Base-by-base conservation (phyloP, 2,888 invertebrate genomes). In the Drosophila monieri region DNA sequence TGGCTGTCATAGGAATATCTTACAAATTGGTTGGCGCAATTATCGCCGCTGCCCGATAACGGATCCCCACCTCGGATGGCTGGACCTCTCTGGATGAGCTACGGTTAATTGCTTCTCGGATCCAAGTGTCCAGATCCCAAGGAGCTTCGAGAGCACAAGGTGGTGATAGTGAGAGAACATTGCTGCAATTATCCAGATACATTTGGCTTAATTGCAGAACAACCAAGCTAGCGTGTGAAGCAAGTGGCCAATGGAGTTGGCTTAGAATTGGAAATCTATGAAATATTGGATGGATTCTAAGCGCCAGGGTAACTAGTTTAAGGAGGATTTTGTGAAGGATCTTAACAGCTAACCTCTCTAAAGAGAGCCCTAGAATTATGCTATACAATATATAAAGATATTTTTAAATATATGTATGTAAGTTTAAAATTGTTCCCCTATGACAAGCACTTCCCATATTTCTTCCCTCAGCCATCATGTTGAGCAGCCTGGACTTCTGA, bases 11-110 rank as follows among this genome's bases (percentile, higher is more conserved):
- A 73, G 68, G 74, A 55, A 70, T 74, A 51, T 52, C 65, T 84
- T 64, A 81, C 87, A 81, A 81, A 81, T 81, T 86, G 80, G 71
- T 67, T 66, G 41, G 32, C 53, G 87, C 80, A 81, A 81, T 81
- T 86, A 81, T 77, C 85, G 78, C 85, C 71, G 23, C 15, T 10
- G 66, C 70, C 43, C 70, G 80, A 83, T 80, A 80, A 77, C 77
- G 84, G 80, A 46, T 62, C 21, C 37, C 52, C 66, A 41, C 37
- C 66, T 65, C 61, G 52, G 43, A 32, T 51, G 39, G 65, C 67
- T 64, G 48, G 18, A 18, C n/a, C 53, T 32, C 39, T 12, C 8
- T 35, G 71, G 76, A 78, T 81, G 78, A 76, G 74, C 73, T 61
- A 21, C 10, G 60, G 61, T 74, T 78, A 78, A 78, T 84, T 78